Base-by-base conservation (phyloP, 2,797 vertebrate species). In the Enteromius viviparus region DNA sequence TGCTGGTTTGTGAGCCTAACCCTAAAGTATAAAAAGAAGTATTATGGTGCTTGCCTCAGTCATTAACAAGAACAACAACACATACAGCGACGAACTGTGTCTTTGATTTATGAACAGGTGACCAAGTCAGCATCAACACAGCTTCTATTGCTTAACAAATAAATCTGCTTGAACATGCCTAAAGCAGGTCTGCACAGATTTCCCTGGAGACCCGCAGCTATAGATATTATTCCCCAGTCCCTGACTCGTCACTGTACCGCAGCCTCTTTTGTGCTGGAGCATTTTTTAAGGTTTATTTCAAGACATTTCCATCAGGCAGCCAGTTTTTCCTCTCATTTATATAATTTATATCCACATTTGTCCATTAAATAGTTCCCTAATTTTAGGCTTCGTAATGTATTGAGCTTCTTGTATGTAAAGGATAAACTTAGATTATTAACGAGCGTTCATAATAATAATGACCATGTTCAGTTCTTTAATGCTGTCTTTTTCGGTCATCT, bases 181-280 rank as follows among this genome's bases (percentile, higher is more conserved):
- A 37, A 72, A 83, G 66, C 78, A 55, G 47, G 34, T 71, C 69
- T 37, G 55, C 21, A 60, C 79, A 92, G 85, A 92, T 92, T 91
- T 92, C 91, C 92, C 92, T 88, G 85, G 89, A 88, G 91, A 87
- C 89, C 49, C 72, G 2, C 14, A 51, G 81, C 47, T 79, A 64
- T 51, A 84, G 70, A 80, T 64, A 87, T 87, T 51, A 78, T 45
- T 84, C 72, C 75, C 53, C 23, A 21, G 64, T 66, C 42, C 77
- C 84, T 76, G 74, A 51, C 66, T 58, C 29, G 49, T 84, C 69
- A 69, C 51, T 55, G 64, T 55, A 76, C 64, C 5, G 65, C 51
- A 58, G 64, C 49, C 34, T 64, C 47, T 37, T 70, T 23, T 77
- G 12, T 49, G 75, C 75, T 34, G 47, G 65, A 70, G 64, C 81